Evolutionary conservation across 2,113 vertebrate species (phyloP), one percentile per base, ranked within the genome.

Genomic region (Macquaria ambigua): DNA sequence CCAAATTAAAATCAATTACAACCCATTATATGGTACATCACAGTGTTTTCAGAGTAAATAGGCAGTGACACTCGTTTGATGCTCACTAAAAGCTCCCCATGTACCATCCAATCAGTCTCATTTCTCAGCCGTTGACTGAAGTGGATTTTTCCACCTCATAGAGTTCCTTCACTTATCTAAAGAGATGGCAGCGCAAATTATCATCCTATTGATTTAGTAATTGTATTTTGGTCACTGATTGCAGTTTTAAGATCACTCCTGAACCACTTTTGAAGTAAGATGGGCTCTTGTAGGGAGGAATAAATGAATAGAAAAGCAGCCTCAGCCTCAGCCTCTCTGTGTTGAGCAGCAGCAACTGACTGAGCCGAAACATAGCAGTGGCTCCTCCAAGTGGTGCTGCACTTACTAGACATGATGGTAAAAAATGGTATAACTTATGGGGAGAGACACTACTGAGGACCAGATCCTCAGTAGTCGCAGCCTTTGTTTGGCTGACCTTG

Each of bases 351-450:
- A 79, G 64, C 61, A 39, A 48, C 76, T 12, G 53, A 21, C n/a
- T 59, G 41, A 87, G 43, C 9, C 37, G 15, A 67, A 75, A 72
- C 62, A 85, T 25, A 84, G 69, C 87, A 58, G 71, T 90, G 90
- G 89, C 92, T 85, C 91, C 93, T 89, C 92, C 90, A 83, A 83
- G 90, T 92, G 93, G 92, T 50, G 62, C 67, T 25, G 8, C 28
- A 6, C 41, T 52, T 8, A 43, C 28, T 68, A 59, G 59, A 31
- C 79, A 84, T 14, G 37, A 15, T 6, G 16, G 34, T 10, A 12
- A 68, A 31, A 67, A 50, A 66, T 7, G 16, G 5, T 34, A 34
- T 34, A 34, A 67, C 37, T 21, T 21, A 52, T 23, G 10, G 23
- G 37, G 23, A 56, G 64, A 66, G n/a, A 68, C 50, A 8, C 8